Conservation (phyloP, 2,888 invertebrate species). For the Sarcophaga caerulescens region DNA sequence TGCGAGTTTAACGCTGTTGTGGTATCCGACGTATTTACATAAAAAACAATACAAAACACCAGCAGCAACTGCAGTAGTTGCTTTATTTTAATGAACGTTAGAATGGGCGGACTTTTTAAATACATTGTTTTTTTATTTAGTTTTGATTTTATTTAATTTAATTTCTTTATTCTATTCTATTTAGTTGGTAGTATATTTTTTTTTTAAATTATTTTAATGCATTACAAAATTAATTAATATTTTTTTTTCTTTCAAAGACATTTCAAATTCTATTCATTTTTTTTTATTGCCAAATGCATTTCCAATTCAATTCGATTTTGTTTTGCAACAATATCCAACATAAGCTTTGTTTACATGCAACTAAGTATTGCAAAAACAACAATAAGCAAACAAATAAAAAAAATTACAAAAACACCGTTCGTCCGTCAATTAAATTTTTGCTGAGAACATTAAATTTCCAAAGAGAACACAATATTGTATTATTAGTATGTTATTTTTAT, state of each 20-base stretch:
- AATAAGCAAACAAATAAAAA: background rate
- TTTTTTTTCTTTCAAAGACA: no score
- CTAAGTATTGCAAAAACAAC: background rate
- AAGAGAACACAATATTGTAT: background rate
- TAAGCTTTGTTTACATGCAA: background rate
- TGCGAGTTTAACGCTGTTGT: background rate
- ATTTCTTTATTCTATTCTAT: no score
- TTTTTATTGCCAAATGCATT: background rate
- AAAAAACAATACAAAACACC: conserved; percentile 16
- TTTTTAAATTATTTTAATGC: no score
- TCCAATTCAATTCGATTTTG: background rate
- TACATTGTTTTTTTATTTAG: background rate
- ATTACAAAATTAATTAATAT: no score
- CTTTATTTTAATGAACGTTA: no score
- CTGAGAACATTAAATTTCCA: background rate
- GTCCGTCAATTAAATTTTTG: conserved; percentile 1
- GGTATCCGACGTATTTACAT: conserved; percentile 52
- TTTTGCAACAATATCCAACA: background rate
- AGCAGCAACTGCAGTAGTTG: no score
- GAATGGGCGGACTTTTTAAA: no score
- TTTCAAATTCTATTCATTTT: no score
- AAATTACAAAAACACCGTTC: background rate
- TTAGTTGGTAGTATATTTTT: no score
- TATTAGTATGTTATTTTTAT: background rate
- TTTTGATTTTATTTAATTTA: background rate